Evolutionary conservation across 2,888 invertebrate genomes (phyloP).

Genomic region (Terebella lapidaria): DNA sequence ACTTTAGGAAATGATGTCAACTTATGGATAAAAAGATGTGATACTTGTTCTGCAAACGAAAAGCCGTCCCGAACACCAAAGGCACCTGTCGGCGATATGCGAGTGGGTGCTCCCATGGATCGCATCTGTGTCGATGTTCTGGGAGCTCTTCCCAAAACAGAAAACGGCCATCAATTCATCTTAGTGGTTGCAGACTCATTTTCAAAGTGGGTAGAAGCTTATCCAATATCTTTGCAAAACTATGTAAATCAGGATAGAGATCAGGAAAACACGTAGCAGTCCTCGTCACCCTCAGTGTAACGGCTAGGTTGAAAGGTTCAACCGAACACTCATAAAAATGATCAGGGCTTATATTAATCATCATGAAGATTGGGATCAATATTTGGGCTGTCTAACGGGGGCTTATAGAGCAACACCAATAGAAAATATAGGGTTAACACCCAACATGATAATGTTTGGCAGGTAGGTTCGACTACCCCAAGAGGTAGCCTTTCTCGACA

Average conservation of each 20-base stretch:
- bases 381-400: conserved; percentile 17
- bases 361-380: conserved; percentile 19
- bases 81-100: conserved; percentile 10
- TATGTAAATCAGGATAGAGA: background rate
- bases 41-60: background rate
- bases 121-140: background rate
- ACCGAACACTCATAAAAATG: conserved; percentile 16
- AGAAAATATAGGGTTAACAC: conserved; percentile 20
- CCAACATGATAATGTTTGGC: conserved; percentile 21
- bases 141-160: conserved; percentile 8
- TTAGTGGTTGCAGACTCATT: conserved; percentile 9
- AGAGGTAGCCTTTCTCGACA: conserved; percentile 13
- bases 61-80: conserved; percentile 8
- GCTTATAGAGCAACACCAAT: conserved; percentile 20
- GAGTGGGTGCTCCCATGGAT: conserved; percentile 14
- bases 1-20: no score
- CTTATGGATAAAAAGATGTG: no score
- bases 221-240: conserved; percentile 5
- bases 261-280: conserved; percentile 15
- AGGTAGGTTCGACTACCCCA: conserved; percentile 19
- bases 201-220: conserved; percentile 10
- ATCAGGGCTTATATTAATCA: conserved; percentile 18
- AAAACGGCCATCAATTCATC: conserved; percentile 7
- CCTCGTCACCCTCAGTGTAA: conserved; percentile 19
- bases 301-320: conserved; percentile 21